A percentile compares a stretch with the other conserved stretches of the same genome.
phyloP scores from a whole-genome alignment of 2,888 invertebrate species.

The Uropetala carovei region DNA sequence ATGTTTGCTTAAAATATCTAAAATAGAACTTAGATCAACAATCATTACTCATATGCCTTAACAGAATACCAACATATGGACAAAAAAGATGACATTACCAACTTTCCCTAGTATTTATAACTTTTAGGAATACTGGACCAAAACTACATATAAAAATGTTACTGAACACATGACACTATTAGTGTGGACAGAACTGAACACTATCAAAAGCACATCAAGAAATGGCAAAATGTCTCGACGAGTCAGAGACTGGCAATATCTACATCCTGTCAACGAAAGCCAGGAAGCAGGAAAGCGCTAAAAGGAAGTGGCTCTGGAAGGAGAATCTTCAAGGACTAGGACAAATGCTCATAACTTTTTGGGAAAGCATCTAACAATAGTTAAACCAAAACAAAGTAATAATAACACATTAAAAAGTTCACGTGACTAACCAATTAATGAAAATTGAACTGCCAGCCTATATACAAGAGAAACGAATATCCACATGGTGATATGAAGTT shows the following conservation, averaged over 20 bases:
- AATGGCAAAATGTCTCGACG: background rate
- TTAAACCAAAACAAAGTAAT: too few relatives aligned
- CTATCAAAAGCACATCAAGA: background rate
- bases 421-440: too few relatives aligned
- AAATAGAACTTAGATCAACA: too few relatives aligned
- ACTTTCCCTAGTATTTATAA: background rate
- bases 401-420: too few relatives aligned
- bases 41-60: too few relatives aligned
- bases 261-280: slow-evolving; percentile 27
- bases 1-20: too few relatives aligned
- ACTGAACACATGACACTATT: too few relatives aligned
- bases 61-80: background rate
- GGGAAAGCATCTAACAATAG: too few relatives aligned
- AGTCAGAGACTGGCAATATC: slow-evolving; percentile 16
- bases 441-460: too few relatives aligned
- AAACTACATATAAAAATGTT: background rate
- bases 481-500: too few relatives aligned
- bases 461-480: too few relatives aligned
- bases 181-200: background rate
- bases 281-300: slow-evolving; percentile 44
- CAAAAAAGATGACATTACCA: background rate
- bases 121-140: background rate
- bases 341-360: background rate
- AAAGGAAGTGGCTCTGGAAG: slow-evolving; percentile 28
- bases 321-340: background rate